Conservation (phyloP, 2,888 invertebrate species). For the Melolontha melolontha region DNA sequence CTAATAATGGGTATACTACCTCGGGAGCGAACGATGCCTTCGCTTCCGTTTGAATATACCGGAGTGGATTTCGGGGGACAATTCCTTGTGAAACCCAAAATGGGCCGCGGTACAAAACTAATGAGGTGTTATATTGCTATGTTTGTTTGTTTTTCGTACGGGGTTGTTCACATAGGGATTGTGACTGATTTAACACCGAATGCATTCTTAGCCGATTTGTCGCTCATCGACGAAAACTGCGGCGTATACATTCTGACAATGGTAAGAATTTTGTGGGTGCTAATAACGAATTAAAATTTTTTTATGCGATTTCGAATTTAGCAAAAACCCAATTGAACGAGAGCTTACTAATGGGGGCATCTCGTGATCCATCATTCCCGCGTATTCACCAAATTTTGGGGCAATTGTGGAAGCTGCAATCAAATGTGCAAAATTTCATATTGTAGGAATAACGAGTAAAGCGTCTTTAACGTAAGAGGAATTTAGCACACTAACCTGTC, state of each 20-base stretch:
- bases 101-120: neutral
- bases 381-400: constrained; percentile 2
- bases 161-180: neutral
- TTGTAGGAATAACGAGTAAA: neutral
- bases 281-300: too few relatives aligned
- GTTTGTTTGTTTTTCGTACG: neutral
- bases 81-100: too few relatives aligned
- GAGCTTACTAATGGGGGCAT: neutral
- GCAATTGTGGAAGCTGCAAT: neutral
- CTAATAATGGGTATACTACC: neutral
- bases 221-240: neutral
- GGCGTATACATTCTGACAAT: too few relatives aligned
- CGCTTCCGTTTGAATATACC: neutral
- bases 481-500: neutral
- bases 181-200: neutral
- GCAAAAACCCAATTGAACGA: too few relatives aligned
- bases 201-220: neutral
- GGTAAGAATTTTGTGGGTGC: too few relatives aligned
- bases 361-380: neutral
- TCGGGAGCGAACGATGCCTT: neutral
- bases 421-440: neutral
- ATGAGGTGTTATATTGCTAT: neutral
- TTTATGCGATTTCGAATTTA: too few relatives aligned
- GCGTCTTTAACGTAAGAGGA: neutral
- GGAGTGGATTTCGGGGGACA: neutral